Percentiles rank a stretch among this genome's conserved stretches.
Conservation (phyloP, 2,888 invertebrate genomes). For the Orthonevra nobilis region DNA sequence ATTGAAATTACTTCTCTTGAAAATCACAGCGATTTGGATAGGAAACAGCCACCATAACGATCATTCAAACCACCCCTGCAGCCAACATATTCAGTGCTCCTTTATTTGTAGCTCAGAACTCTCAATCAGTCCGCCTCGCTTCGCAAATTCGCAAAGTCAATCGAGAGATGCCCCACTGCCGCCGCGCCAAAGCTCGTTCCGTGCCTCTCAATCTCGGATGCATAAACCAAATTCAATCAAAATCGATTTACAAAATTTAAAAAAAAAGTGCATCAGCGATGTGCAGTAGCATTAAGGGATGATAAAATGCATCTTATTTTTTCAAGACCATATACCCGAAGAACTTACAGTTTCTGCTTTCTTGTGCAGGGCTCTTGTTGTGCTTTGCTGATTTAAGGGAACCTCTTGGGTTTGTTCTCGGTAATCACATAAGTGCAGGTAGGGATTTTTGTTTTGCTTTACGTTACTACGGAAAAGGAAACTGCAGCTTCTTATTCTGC, state of each 20-base stretch:
- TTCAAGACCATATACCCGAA: too few relatives aligned
- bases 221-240: constrained; percentile 47
- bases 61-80: constrained; percentile 2
- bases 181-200: too few relatives aligned
- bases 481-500: neutral
- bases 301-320: too few relatives aligned
- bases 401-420: constrained; percentile 41
- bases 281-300: constrained; percentile 8
- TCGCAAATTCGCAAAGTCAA: constrained; percentile 32
- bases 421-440: constrained; percentile 59
- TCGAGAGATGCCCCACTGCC: neutral
- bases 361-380: neutral
- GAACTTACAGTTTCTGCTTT: neutral
- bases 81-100: constrained; percentile 8
- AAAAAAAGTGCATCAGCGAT: constrained; percentile 26
- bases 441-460: constrained; percentile 31
- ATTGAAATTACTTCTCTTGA: constrained; percentile 43
- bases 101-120: neutral
- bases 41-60: constrained; percentile 23
- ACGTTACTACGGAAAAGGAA: neutral
- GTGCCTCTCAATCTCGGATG: constrained; percentile 21
- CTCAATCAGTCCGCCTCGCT: constrained; percentile 25
- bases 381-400: constrained; percentile 22
- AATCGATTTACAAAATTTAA: constrained; percentile 42
- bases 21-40: constrained; percentile 13